Conservation (phyloP, 2,113 vertebrate genomes). For the Serilophus lunatus region DNA sequence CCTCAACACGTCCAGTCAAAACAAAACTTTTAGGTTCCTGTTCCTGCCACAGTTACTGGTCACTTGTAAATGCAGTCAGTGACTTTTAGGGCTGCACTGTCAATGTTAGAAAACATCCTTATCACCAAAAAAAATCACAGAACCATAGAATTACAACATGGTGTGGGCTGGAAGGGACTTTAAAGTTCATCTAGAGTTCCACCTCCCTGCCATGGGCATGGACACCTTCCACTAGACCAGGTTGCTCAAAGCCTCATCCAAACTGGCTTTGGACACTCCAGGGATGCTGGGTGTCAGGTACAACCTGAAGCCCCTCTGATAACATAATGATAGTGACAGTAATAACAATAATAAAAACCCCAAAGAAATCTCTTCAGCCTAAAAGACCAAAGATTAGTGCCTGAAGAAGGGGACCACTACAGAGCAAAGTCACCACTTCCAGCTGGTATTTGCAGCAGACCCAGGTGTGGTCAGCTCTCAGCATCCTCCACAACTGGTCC, state of each 20-base stretch:
- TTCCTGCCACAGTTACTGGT: not conserved
- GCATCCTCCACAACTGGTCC: accelerated
- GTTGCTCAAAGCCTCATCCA: not conserved
- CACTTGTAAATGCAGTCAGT: not conserved
- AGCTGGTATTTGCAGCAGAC: not conserved
- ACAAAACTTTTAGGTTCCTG: not conserved
- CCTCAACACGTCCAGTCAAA: not conserved
- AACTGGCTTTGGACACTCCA: not conserved
- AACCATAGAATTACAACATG: not conserved
- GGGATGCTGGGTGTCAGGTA: not conserved
- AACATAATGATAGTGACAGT: not conserved
- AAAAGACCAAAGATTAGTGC: too few relatives aligned
- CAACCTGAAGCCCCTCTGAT: not conserved
- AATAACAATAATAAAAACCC: not conserved
- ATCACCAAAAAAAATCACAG: not conserved
- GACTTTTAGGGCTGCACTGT: not conserved
- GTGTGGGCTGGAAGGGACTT: not conserved
- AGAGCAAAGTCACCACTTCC: not conserved
- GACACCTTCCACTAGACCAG: not conserved
- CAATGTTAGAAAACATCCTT: not conserved
- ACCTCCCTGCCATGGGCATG: not conserved
- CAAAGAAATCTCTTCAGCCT: not conserved
- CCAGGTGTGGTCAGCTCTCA: not conserved
- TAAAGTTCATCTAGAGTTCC: not conserved
- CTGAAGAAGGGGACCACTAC: not conserved